Base-by-base conservation (phyloP, 2,797 vertebrate genomes). In the Hybognathus amarus region DNA sequence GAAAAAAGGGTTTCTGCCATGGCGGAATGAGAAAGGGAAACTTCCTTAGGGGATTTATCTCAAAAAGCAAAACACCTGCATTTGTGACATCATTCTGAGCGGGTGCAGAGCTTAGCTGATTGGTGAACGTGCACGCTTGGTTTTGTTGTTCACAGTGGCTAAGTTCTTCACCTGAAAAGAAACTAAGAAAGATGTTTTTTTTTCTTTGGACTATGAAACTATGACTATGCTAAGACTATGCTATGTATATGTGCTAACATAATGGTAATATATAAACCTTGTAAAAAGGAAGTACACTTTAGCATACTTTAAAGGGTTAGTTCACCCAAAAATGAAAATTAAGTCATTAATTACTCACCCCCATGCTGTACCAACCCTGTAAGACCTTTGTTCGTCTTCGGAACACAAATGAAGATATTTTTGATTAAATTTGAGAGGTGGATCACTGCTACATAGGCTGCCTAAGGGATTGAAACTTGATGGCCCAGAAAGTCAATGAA, bases 61-160 rank as follows among this genome's bases (percentile, higher is more conserved):
- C 10, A 3, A 38, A 27, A 10, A 68, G 27, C 2, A 7, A 24
- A 74, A 59, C 47, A 45, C 47, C 9, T 67, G 59, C 30, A 50
- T 42, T 81, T 59, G n/a, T 54, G 38, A 27, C 1, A 47, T 47
- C 12, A 50, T 83, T 89, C 83, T 86, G 79, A 87, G 74, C 87
- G 97, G 97, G 97, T 96, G 95, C 97, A 99, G 98, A 98, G 97
- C 98, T 99, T 99, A 98, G 97, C 97, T 97, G 97, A 98, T 97
- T 98, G 97, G 97, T 98, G 98, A 99, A 98, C 97, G 97, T 97
- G 98, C 96, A 97, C 95, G 96, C 94, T 94, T 96, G 94, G 92
- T 95, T 96, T 96, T 96, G 96, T 97, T 99, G 98, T 99, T 99
- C 97, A 99, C 98, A 99, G 97, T 99, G 97, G 98, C 97, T 99